Evolutionary conservation across 2,113 vertebrate species (phyloP).

Genomic region (Holacanthus passer): DNA sequence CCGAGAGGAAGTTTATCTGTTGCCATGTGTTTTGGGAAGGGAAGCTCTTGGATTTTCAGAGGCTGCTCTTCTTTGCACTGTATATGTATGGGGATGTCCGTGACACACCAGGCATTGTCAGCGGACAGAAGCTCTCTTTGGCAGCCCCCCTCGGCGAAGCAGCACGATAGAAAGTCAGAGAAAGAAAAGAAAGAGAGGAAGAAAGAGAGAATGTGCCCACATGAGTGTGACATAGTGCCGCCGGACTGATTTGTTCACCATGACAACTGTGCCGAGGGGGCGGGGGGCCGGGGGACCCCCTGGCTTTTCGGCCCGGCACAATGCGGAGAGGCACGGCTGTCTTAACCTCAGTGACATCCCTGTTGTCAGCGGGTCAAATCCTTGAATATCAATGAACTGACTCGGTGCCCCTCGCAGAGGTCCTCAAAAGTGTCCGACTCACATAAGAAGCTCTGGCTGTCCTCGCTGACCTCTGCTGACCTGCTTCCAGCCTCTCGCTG

Average conservation of each 20-base stretch:
- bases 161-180: constrained; percentile 66
- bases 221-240: constrained; percentile 81
- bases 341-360: constrained; percentile 80
- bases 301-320: constrained; percentile 72
- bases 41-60: constrained; percentile 19
- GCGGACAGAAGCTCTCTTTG: constrained; percentile 59
- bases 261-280: constrained; percentile 73
- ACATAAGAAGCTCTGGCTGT: constrained; percentile 67
- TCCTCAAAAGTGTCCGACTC: constrained; percentile 76
- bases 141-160: constrained; percentile 59
- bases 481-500: constrained; percentile 64
- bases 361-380: constrained; percentile 84
- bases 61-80: constrained; percentile 57
- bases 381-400: constrained; percentile 83
- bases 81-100: constrained; percentile 59
- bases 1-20: constrained; percentile 42
- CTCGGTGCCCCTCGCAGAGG: constrained; percentile 74
- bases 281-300: constrained; percentile 48
- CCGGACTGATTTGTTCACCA: constrained; percentile 80
- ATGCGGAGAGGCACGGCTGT: constrained; percentile 71
- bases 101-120: constrained; percentile 63
- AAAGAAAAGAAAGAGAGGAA: constrained; percentile 72
- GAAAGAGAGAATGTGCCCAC: constrained; percentile 74
- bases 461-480: constrained; percentile 79
- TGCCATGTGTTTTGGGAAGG: constrained; percentile 44